Conservation (phyloP, 2,797 vertebrate genomes). For the Aulostomus chinensis region DNA sequence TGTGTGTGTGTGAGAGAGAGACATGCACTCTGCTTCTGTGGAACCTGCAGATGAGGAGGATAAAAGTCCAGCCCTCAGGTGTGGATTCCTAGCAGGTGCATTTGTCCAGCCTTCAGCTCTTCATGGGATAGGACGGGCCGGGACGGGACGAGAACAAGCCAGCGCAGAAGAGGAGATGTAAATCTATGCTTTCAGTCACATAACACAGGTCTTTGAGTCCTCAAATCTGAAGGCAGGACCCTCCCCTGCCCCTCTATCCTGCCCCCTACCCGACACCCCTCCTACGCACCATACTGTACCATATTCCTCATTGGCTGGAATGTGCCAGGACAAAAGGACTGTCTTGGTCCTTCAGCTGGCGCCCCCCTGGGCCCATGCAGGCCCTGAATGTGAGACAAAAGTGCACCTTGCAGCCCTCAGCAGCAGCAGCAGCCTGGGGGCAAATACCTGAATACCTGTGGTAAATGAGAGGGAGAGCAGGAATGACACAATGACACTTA, state of each 20-base stretch:
- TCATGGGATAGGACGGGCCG: constrained; percentile 60
- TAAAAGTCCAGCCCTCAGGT: constrained; percentile 72
- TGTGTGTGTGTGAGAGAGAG: too few species aligned
- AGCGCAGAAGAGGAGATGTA: constrained; percentile 37
- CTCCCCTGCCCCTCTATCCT: constrained; percentile 3
- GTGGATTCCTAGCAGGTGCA: constrained; percentile 83
- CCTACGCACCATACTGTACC: constrained; percentile 27
- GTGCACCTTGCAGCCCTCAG: constrained; percentile 82
- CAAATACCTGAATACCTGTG: constrained; percentile 76
- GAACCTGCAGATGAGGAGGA: constrained; percentile 65
- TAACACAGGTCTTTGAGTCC: constrained; percentile 18
- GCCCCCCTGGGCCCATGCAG: constrained; percentile 66
- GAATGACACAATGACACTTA: constrained; percentile 42
- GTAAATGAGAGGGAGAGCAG: constrained; percentile 42
- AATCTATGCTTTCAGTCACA: constrained; percentile 51
- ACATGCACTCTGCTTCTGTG: constrained; percentile 61
- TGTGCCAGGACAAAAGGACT: constrained; percentile 74
- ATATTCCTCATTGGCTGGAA: constrained; percentile 69
- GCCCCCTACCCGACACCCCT: constrained; percentile 3
- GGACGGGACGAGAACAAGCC: constrained; percentile 30
- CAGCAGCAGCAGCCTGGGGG: constrained; percentile 60
- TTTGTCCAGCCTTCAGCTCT: constrained; percentile 59
- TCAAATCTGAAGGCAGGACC: constrained; percentile 28
- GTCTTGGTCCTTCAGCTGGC: constrained; percentile 56
- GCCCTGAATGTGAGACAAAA: constrained; percentile 81